These are phyloP conservation scores for Crotalus adamanteus DNA, from an alignment of 2,797 vertebrate genomes.

Conservation along the genomic window DNA sequence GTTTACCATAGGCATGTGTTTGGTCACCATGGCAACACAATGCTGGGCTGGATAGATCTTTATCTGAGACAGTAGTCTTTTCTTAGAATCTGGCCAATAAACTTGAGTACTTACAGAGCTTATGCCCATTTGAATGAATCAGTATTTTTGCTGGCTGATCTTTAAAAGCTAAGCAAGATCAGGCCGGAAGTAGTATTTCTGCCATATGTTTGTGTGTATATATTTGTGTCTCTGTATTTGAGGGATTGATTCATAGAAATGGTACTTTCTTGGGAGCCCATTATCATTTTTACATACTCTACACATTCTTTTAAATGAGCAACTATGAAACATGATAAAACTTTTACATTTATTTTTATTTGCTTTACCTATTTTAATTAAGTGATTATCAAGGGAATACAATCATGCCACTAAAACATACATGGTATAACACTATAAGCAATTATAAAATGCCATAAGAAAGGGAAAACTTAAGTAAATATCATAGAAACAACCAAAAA, in stretches of 20 bases:
- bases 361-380: neutral
- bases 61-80: neutral
- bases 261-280: neutral
- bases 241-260: neutral
- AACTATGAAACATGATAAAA: neutral
- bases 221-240: neutral
- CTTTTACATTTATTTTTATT: neutral
- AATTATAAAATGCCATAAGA: neutral
- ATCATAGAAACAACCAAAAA: neutral
- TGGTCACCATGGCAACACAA: neutral
- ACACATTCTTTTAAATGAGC: neutral
- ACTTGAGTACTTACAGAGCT: neutral
- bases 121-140: neutral
- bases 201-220: no score
- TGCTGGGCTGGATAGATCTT: neutral
- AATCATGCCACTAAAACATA: neutral
- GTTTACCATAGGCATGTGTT: neutral
- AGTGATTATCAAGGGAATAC: neutral
- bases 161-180: neutral
- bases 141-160: neutral
- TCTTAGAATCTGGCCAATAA: neutral
- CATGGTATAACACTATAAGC: neutral
- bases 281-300: neutral
- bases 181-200: neutral
- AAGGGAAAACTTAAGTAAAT: neutral